Conservation (phyloP, 2,797 vertebrate species). For the Falco rusticolus region DNA sequence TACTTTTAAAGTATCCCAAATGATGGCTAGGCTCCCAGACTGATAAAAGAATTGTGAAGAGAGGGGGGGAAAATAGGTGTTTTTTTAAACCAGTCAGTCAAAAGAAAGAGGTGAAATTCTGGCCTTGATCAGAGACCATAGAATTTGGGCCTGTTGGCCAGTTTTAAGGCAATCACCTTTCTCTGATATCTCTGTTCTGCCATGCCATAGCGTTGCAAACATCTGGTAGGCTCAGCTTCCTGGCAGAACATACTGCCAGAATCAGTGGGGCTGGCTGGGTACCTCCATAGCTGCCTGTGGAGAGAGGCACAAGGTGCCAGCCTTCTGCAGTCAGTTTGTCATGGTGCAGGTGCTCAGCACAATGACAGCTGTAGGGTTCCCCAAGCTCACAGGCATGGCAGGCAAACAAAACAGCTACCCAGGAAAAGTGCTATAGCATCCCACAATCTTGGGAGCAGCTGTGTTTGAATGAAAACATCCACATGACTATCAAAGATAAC, state of each 20-base stretch:
- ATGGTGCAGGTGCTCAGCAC: background rate
- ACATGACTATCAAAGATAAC: background rate
- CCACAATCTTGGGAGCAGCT: background rate
- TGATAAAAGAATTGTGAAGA: background rate
- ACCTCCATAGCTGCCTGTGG: background rate
- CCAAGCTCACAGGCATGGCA: background rate
- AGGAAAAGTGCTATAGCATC: background rate
- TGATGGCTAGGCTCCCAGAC: background rate
- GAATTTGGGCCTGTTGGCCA: background rate
- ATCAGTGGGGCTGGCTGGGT: background rate
- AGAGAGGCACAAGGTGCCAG: background rate
- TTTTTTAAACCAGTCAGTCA: background rate
- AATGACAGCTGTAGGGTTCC: background rate
- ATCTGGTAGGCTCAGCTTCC: background rate
- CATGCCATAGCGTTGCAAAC: background rate
- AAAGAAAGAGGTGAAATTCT: background rate
- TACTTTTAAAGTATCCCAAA: background rate
- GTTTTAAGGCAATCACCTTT: background rate
- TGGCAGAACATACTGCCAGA: background rate
- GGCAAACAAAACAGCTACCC: background rate
- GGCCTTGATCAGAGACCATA: background rate
- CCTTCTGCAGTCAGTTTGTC: background rate
- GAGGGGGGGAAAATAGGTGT: rapidly evolving
- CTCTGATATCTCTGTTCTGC: background rate
- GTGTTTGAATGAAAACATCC: background rate